phyloP scores from a whole-genome alignment of 2,797 vertebrate genomes.

The Chiropotes sagulatus region DNA sequence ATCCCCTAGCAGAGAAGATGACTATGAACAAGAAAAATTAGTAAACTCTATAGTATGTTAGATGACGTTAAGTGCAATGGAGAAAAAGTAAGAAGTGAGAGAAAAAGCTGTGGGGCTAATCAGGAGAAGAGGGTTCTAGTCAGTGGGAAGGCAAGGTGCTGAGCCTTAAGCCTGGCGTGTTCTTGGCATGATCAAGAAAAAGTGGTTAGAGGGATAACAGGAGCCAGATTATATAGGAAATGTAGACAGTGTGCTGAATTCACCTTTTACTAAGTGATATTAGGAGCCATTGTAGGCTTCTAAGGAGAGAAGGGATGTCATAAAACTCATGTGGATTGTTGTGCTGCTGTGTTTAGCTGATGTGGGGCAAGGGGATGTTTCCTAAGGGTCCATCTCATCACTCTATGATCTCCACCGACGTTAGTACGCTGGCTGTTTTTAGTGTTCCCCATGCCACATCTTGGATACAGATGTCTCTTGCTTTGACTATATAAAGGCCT shows the following conservation, averaged over 20 bases:
- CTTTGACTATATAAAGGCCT: background rate
- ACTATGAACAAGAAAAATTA: background rate
- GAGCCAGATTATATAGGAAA: background rate
- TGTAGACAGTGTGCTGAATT: background rate
- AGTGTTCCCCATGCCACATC: background rate
- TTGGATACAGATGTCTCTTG: background rate
- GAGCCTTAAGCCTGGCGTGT: background rate
- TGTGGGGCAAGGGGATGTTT: background rate
- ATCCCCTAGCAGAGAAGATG: background rate
- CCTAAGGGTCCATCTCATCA: background rate
- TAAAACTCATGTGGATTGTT: background rate
- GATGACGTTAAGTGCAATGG: background rate
- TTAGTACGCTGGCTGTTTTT: background rate
- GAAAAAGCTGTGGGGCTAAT: background rate
- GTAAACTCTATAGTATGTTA: background rate
- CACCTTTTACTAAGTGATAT: background rate
- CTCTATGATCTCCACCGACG: background rate
- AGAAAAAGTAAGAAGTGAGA: background rate
- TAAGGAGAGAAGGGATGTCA: background rate
- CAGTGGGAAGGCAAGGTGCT: background rate
- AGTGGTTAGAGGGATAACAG: background rate
- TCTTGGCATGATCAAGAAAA: background rate
- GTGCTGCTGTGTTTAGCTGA: background rate
- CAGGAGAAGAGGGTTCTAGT: background rate
- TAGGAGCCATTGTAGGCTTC: background rate